phyloP scores from a whole-genome alignment of 1,140 invertebrate species.

The Drosophila rhopaloa region DNA sequence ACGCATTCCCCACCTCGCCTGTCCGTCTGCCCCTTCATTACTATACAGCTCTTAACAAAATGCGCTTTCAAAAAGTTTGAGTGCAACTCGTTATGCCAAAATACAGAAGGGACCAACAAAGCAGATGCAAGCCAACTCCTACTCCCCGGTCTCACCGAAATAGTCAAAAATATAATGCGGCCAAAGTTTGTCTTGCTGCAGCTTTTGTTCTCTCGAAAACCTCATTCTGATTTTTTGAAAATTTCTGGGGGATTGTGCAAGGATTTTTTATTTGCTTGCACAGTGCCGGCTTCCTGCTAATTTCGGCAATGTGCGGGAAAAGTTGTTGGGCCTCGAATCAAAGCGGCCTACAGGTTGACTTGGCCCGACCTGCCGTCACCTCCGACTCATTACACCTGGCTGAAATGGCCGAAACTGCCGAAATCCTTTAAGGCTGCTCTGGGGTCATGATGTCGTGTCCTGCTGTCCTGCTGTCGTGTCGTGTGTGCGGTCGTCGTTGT shows the following conservation, averaged over 20 bases:
- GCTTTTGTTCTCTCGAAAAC: conserved; percentile 45
- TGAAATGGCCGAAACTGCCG: conserved; percentile 27
- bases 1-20: conserved; percentile 10
- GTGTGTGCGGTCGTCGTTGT: conserved; percentile 26
- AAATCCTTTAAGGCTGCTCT: conserved; percentile 59
- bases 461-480: conserved; percentile 20
- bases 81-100: conserved; percentile 73
- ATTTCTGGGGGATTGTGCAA: conserved; percentile 28
- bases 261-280: conserved; percentile 26
- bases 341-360: conserved; percentile 57
- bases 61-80: conserved; percentile 69
- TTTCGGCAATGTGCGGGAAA: conserved; percentile 58
- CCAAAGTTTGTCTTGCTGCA: conserved; percentile 57
- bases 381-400: conserved; percentile 25
- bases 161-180: conserved; percentile 42
- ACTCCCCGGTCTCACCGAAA: conserved; percentile 1
- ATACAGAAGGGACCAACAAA: conserved; percentile 39
- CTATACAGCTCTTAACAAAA: conserved; percentile 9
- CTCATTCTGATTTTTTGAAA: conserved; percentile 49
- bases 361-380: conserved; percentile 18
- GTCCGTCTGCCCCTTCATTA: neutral
- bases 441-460: conserved; percentile 36
- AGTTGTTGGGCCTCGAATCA: conserved; percentile 49
- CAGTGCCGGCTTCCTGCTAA: conserved; percentile 55
- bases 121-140: conserved; percentile 35